phyloP scores from a whole-genome alignment of 2,888 invertebrate genomes.

The Gastrophysa polygoni region DNA sequence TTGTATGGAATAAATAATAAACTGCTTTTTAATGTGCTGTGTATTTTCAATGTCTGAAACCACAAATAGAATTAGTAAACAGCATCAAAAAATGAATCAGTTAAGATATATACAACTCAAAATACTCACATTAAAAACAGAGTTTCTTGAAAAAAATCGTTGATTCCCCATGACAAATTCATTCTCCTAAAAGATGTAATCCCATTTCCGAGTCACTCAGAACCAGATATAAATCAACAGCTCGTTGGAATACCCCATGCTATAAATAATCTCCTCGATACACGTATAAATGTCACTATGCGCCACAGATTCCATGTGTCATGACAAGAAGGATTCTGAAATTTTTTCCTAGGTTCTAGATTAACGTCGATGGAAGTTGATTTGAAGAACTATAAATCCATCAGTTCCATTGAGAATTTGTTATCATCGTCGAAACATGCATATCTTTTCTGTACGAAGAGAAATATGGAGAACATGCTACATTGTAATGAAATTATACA shows the following conservation, averaged over 20 bases:
- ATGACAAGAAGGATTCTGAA: background rate
- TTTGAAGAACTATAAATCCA: background rate
- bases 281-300: slow-evolving; percentile 20
- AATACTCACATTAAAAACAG: background rate
- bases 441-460: too few species aligned
- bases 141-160: background rate
- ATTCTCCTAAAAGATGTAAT: background rate
- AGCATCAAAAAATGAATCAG: too few species aligned
- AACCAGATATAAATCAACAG: slow-evolving; percentile 17
- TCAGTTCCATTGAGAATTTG: background rate
- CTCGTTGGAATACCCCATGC: slow-evolving; percentile 5
- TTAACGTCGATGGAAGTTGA: background rate
- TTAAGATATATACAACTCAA: too few species aligned
- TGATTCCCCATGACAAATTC: background rate
- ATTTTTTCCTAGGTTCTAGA: background rate
- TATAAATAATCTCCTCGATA: slow-evolving; percentile 20
- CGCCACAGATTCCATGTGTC: slow-evolving; percentile 13
- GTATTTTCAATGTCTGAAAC: too few species aligned
- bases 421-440: too few species aligned
- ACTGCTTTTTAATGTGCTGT: too few species aligned
- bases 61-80: too few species aligned
- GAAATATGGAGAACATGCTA: too few species aligned
- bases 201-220: slow-evolving; percentile 10
- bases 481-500: too few species aligned
- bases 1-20: too few species aligned